phyloP scores from a whole-genome alignment of 2,113 vertebrate genomes.

The Erinaceus europaeus region DNA sequence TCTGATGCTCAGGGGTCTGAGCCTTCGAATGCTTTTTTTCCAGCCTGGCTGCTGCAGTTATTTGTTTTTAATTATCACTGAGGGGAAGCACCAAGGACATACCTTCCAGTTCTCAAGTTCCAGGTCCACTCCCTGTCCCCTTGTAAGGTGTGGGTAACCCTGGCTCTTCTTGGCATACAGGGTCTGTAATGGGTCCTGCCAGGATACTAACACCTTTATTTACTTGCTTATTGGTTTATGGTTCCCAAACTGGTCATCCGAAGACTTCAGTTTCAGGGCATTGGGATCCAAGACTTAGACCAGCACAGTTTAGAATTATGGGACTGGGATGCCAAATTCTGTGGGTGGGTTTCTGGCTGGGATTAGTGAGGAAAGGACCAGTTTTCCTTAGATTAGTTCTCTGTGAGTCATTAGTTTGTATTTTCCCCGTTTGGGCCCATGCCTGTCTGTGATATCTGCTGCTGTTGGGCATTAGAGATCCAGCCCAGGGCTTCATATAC shows the following conservation, averaged over 20 bases:
- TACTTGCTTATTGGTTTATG: not conserved
- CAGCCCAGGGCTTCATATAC: too few relatives aligned
- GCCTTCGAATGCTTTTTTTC: not conserved
- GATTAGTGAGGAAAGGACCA: not conserved
- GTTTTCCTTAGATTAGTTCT: not conserved
- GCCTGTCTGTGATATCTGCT: too few relatives aligned
- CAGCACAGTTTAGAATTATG: not conserved
- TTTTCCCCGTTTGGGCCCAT: not conserved
- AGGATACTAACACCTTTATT: not conserved
- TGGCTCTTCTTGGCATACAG: not conserved
- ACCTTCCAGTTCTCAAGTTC: not conserved
- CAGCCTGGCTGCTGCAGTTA: not conserved
- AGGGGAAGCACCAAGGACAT: not conserved
- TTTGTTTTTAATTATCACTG: not conserved
- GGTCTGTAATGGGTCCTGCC: too few relatives aligned
- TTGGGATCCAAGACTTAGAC: too few relatives aligned
- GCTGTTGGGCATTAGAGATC: too few relatives aligned
- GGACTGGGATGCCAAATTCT: not conserved
- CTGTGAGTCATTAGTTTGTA: not conserved
- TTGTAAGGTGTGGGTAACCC: accelerated
- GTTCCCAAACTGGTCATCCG: not conserved
- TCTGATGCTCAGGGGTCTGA: not conserved
- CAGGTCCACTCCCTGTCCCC: not conserved
- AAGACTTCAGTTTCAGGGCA: too few relatives aligned
- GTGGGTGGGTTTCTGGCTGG: not conserved